Base-by-base conservation (phyloP, 2,888 invertebrate species). In the Drosophila koepferae region DNA sequence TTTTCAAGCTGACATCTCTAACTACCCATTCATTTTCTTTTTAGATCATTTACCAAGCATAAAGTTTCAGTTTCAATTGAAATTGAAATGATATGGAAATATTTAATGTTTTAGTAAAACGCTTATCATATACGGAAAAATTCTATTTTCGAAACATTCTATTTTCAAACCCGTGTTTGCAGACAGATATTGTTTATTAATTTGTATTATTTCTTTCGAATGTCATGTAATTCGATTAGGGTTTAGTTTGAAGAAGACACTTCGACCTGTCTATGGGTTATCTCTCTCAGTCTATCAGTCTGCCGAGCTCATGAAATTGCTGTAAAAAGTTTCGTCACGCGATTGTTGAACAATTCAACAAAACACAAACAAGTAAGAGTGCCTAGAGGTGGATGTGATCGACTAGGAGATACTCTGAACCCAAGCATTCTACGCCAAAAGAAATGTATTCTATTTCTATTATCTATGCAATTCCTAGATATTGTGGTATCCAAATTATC, bases 281-380 rank as follows among this genome's bases (percentile, higher is more conserved):
- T 41, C 55, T 31, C 31, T 0, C 12, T 18, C 14, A 12, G 49
- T 12, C 49, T 12, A 18, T 7, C 31, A 41, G 8, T 28, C 34
- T 36, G 14, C 2, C 9, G 34, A 18, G 54, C 41, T 16, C 41
- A 34, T 56, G 46, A 41, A 63, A 74, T 38, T 38, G 40, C 16
- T 5, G 10, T 10, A 10, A n/a, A n/a, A 60, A 12, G 20, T 65
- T 56, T 48, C 28, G 38, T 53, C 41, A 64, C 49, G 31, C 49
- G 34, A 49, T 49, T 49, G 2, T 34, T n/a, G n/a, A 18, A 6
- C 2, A 31, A 2, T 1, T 6, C 31, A 6, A 18, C 2, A 18
- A 6, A 34, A 9, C 5, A 49, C 5, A 49, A 49, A 49, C 49
- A 49, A 49, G 10, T 34, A 34, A 34, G 3, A 18, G 5, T 5